phyloP scores from a whole-genome alignment of 2,113 vertebrate species.

The Axis porcinus region DNA sequence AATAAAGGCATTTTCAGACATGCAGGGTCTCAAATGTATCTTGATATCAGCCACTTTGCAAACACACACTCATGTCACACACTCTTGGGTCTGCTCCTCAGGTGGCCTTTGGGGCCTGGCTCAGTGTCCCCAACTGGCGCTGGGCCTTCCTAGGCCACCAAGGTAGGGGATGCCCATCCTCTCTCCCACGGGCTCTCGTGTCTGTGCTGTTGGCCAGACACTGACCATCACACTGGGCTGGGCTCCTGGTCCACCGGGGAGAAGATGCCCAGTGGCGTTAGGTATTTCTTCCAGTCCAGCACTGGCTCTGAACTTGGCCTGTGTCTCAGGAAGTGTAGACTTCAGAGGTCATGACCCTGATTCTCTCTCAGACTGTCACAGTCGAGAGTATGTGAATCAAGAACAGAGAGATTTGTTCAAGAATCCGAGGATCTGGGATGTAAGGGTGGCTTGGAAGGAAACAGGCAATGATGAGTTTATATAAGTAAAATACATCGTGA shows the following conservation, averaged over 20 bases:
- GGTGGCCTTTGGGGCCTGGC: not conserved
- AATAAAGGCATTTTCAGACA: not conserved
- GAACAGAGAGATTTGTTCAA: not conserved
- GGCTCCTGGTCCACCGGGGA: not conserved
- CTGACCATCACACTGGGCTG: not conserved
- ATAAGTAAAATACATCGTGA: not conserved
- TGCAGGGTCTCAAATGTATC: fast-evolving
- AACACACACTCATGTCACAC: not conserved
- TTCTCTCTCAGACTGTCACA: not conserved
- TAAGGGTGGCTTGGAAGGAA: not conserved
- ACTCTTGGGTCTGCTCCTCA: not conserved
- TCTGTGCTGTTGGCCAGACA: not conserved
- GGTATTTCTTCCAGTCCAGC: not conserved
- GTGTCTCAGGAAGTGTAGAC: not conserved
- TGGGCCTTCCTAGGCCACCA: not conserved
- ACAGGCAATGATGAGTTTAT: not conserved
- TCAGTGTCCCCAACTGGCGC: not conserved
- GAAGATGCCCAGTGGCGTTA: not conserved
- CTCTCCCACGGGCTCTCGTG: fast-evolving
- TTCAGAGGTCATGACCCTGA: not conserved
- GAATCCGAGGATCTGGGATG: not conserved
- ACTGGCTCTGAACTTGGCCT: not conserved
- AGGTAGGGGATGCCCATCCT: not conserved
- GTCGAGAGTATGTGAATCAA: not conserved
- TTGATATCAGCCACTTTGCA: not conserved